A percentile compares a stretch with the other conserved stretches of the same genome.
These are phyloP conservation scores for Emys orbicularis DNA, from an alignment of 2,797 vertebrate genomes.

Conservation along the genomic window DNA sequence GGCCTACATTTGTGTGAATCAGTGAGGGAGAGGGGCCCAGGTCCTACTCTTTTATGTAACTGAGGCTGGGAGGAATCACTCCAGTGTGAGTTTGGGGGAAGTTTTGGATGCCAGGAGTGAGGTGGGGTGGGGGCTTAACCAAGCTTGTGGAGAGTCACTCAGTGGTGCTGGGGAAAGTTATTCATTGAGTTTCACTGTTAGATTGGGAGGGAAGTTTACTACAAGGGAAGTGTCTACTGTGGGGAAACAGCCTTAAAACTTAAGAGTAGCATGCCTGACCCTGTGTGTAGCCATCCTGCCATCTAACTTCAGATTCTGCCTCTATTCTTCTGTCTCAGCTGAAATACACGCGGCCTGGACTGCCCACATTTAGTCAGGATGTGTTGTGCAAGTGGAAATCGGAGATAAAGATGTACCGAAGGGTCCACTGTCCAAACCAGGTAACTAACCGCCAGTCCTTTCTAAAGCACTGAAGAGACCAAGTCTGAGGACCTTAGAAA, in stretches of 20 bases:
- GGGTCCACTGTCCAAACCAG: slow-evolving; percentile 95
- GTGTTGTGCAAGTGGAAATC: slow-evolving; percentile 95
- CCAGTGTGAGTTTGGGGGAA: neutral
- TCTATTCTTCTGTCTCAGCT: slow-evolving; percentile 81
- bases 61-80: neutral
- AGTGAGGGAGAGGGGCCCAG: no score
- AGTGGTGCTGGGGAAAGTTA: neutral
- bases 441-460: slow-evolving; percentile 71
- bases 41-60: neutral
- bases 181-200: neutral
- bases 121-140: neutral
- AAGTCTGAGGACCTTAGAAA: neutral
- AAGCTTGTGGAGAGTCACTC: neutral
- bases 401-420: slow-evolving; percentile 93
- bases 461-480: neutral
- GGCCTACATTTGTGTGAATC: neutral
- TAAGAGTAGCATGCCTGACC: neutral
- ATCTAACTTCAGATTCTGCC: neutral
- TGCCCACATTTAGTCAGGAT: slow-evolving; percentile 94
- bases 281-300: neutral
- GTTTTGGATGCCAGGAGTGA: neutral
- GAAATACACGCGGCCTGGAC: slow-evolving; percentile 93
- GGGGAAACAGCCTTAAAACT: neutral
- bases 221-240: neutral
- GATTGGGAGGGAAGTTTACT: neutral